phyloP scores from a whole-genome alignment of 2,888 invertebrate species.

The Rhingia rostrata region DNA sequence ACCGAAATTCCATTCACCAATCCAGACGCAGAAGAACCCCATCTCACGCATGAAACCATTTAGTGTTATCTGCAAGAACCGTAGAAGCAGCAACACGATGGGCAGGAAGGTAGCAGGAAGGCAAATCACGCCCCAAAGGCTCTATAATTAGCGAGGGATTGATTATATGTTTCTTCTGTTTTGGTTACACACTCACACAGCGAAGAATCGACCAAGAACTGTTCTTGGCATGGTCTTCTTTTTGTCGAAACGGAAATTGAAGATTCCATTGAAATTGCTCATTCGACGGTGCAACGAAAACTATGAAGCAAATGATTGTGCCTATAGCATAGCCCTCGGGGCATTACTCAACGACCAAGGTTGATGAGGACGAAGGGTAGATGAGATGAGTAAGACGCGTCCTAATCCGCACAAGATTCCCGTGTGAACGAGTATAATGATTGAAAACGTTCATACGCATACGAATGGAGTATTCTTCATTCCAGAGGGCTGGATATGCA shows the following conservation, averaged over 20 bases:
- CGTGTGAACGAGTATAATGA: constrained; percentile 69
- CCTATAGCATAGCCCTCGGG: constrained; percentile 45
- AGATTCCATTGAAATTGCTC: constrained; percentile 74
- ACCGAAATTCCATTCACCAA: constrained; percentile 38
- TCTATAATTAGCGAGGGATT: constrained; percentile 73
- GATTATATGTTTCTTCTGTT: constrained; percentile 71
- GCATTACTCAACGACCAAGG: constrained; percentile 57
- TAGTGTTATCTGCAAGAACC: constrained; percentile 52
- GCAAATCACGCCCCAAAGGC: constrained; percentile 70
- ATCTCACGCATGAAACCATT: constrained; percentile 59
- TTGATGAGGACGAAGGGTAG: constrained; percentile 19
- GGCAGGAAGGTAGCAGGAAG: constrained; percentile 19
- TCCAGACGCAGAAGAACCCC: constrained; percentile 33
- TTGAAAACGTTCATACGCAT: constrained; percentile 60
- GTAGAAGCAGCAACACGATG: constrained; percentile 13
- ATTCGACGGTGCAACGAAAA: constrained; percentile 61
- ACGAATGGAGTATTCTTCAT: neutral
- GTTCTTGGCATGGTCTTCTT: constrained; percentile 9
- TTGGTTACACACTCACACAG: constrained; percentile 42
- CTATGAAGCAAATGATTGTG: constrained; percentile 50
- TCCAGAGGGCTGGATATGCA: constrained; percentile 10
- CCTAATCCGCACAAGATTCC: constrained; percentile 61
- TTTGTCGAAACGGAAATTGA: constrained; percentile 70
- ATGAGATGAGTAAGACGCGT: constrained; percentile 37
- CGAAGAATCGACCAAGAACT: neutral